phyloP scores from a whole-genome alignment of 2,888 invertebrate genomes.

The Drosophila pegasa region DNA sequence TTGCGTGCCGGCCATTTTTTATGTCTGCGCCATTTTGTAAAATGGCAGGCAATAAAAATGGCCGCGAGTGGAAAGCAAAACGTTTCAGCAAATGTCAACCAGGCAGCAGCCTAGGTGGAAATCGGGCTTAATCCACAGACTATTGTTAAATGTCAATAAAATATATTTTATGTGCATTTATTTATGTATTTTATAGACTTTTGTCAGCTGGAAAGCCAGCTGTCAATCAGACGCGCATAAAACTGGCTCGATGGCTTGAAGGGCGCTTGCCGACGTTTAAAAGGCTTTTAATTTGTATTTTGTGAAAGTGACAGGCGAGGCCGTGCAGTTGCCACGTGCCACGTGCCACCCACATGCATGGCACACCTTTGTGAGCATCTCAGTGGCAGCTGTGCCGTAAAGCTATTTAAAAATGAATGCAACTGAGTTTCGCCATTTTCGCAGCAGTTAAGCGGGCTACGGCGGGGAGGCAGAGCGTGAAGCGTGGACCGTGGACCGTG shows the following conservation, averaged over 20 bases:
- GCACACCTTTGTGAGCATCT: not conserved
- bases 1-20: conserved; percentile 59
- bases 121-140: conserved; percentile 12
- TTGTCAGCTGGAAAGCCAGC: not conserved
- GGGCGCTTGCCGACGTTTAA: conserved; percentile 19
- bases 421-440: conserved; percentile 59
- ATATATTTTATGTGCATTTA: not conserved
- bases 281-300: conserved; percentile 70
- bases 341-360: conserved; percentile 26
- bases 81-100: conserved; percentile 49
- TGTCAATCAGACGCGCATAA: not conserved
- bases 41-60: conserved; percentile 55
- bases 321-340: conserved; percentile 28
- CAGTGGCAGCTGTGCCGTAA: conserved; percentile 17
- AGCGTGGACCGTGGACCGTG: too few relatives aligned
- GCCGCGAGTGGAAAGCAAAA: conserved; percentile 32
- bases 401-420: conserved; percentile 75
- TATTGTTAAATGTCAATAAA: not conserved
- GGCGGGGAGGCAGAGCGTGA: conserved; percentile 6
- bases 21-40: conserved; percentile 56
- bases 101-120: conserved; percentile 12
- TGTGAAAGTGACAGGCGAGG: conserved; percentile 19
- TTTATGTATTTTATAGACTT: not conserved
- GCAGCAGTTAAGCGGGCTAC: conserved; percentile 53
- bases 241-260: conserved; percentile 2